Base-by-base conservation (phyloP, 2,797 vertebrate species). In the Lates japonicus region DNA sequence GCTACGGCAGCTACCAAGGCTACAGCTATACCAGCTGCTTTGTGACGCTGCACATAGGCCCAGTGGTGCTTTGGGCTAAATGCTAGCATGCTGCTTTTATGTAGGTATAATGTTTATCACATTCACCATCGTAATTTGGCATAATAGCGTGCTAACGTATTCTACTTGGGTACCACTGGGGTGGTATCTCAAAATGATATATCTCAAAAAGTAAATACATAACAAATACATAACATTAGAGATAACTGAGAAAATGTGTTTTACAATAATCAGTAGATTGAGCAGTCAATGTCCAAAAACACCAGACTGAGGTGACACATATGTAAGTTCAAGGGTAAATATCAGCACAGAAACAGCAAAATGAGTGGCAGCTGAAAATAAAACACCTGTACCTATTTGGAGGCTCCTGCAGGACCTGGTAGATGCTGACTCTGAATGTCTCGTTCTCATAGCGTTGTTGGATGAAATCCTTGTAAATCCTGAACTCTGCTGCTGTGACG, bases 381-480 rank as follows among this genome's bases (percentile, higher is more conserved):
- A 68, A 70, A 51, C 51, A 52, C 3, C 1, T 63, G 35, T 95
- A 99, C 98, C 97, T 97, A 90, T 95, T 92, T 0, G 93, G 74
- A 82, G 95, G 93, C 78, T 96, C 96, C 91, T 96, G 95, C 41
- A 98, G 95, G 79, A 99, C 97, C 93, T 98, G 98, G 94, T 97
- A 99, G 74, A 99, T 87, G 1, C 94, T 96, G 86, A 99, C 95
- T 77, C 89, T 96, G 93, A 98, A 98, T 0, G 97, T 99, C 80
- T 99, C 93, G 0, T 99, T 99, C 87, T 97, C 96, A 0, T 94
- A 90, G 65, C 92, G 94, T 33, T 97, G 97, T 6, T 90, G 95
- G 81, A 97, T 86, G 72, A 96, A 97, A 78, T 97, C 96, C 91
- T 99, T 99, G 75, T 97, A 98, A 92, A 99, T 97, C 58, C 97